A percentile compares a stretch with the other conserved stretches of the same genome.
Evolutionary conservation across 2,888 invertebrate species (phyloP).

Genomic region (Drosophila peninsularis): DNA sequence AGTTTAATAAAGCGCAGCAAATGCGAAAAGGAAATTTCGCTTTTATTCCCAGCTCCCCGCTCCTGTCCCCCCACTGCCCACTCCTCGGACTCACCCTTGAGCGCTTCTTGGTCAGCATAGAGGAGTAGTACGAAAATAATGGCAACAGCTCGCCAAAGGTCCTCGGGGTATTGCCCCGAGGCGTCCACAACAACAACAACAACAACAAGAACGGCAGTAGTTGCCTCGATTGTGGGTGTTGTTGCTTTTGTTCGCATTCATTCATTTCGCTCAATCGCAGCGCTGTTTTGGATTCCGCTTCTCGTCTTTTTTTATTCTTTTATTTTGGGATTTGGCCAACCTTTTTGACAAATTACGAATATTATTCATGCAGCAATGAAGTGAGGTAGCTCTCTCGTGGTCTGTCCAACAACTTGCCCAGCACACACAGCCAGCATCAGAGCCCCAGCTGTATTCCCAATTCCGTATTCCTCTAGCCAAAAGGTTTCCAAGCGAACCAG

Average conservation of each 20-base stretch:
- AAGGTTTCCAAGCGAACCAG: constrained; percentile 17
- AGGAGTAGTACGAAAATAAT: constrained; percentile 67
- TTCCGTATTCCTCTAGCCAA: constrained; percentile 25
- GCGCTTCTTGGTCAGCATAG: constrained; percentile 52
- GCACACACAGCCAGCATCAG: constrained; percentile 2
- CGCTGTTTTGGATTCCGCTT: constrained; percentile 67
- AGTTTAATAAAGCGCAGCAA: constrained; percentile 81
- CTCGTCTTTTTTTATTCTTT: constrained; percentile 44
- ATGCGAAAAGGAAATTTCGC: constrained; percentile 80
- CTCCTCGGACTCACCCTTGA: background rate
- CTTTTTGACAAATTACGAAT: constrained; percentile 82
- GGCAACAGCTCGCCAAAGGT: constrained; percentile 81
- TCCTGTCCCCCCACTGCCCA: background rate
- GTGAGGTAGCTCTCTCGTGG: constrained; percentile 72
- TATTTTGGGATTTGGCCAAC: constrained; percentile 79
- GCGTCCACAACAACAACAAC: constrained; percentile 34
- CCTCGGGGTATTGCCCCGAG: constrained; percentile 71
- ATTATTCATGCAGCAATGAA: constrained; percentile 82
- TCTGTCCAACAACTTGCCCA: constrained; percentile 51
- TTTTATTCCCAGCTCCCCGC: constrained; percentile 55
- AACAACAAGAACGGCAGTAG: constrained; percentile 18
- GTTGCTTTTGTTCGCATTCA: constrained; percentile 44
- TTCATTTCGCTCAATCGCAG: constrained; percentile 74
- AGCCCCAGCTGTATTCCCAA: constrained; percentile 34
- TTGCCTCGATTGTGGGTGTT: constrained; percentile 26